A percentile compares a stretch with the other conserved stretches of the same genome.
phyloP scores from a whole-genome alignment of 1,140 invertebrate genomes.

The Colletes latitarsis region DNA sequence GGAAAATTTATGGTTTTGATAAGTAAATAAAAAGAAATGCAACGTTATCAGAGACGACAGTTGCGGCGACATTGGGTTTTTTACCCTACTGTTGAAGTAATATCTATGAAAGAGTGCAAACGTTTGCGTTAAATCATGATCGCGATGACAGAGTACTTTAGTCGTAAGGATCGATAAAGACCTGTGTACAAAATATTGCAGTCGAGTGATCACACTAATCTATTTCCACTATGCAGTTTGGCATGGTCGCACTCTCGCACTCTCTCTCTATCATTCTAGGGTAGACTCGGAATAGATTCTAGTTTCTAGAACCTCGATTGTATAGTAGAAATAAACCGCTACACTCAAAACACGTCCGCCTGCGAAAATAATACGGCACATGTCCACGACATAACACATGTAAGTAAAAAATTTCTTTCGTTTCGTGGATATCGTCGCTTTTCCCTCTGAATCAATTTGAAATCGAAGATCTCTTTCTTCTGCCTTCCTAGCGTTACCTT shows the following conservation, averaged over 20 bases:
- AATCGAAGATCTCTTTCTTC: not conserved
- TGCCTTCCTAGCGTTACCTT: not conserved
- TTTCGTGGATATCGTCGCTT: not conserved
- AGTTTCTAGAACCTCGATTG: constrained; percentile 52
- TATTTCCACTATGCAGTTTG: constrained; percentile 33
- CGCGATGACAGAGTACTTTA: not conserved
- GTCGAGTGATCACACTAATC: constrained; percentile 13
- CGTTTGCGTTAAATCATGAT: not conserved
- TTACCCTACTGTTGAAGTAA: too few relatives aligned
- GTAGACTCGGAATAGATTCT: constrained; percentile 46
- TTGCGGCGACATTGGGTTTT: too few relatives aligned
- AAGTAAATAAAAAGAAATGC: too few relatives aligned
- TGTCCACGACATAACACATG: not conserved
- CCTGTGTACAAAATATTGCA: not conserved
- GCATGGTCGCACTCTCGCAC: constrained; percentile 25
- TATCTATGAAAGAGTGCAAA: not conserved
- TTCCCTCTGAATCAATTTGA: too few relatives aligned
- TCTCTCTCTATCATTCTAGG: constrained; percentile 7
- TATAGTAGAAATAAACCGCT: constrained; percentile 47
- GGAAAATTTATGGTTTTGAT: too few relatives aligned
- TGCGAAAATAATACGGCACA: not conserved
- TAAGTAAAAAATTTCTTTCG: constrained; percentile 5
- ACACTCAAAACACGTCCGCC: constrained; percentile 22
- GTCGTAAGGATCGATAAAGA: not conserved
- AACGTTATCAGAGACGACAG: too few relatives aligned